These are phyloP conservation scores for Acestrorhynchus altus DNA, from an alignment of 2,797 vertebrate species.

Conservation along the genomic window DNA sequence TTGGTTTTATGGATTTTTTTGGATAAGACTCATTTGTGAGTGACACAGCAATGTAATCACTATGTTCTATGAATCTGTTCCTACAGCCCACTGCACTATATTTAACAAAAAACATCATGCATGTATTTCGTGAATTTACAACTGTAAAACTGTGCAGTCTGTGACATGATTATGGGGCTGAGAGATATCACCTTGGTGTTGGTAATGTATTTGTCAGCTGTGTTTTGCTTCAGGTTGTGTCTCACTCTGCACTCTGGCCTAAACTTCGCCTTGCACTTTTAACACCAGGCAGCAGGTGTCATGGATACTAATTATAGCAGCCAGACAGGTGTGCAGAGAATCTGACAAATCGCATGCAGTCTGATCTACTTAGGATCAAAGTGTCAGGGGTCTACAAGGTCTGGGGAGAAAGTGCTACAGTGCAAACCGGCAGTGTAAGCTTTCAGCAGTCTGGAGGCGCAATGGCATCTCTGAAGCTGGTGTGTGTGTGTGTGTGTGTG, in stretches of 20 bases:
- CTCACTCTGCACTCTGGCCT: conserved; percentile 42
- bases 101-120: neutral
- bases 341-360: conserved; percentile 80
- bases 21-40: too few species aligned
- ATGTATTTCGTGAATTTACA: neutral
- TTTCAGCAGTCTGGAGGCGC: conserved; percentile 61
- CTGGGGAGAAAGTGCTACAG: conserved; percentile 66
- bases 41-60: too few species aligned
- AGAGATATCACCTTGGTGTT: conserved; percentile 26
- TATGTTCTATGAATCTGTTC: too few species aligned
- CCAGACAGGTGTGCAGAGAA: conserved; percentile 73
- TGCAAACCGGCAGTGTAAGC: conserved; percentile 54
- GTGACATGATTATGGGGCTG: neutral
- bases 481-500: conserved; percentile 39
- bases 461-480: conserved; percentile 65
- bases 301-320: conserved; percentile 78
- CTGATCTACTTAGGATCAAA: conserved; percentile 80
- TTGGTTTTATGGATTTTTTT: too few species aligned
- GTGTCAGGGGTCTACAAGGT: conserved; percentile 67
- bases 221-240: conserved; percentile 43
- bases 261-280: conserved; percentile 71
- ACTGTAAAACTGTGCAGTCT: neutral
- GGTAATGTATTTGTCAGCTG: conserved; percentile 34
- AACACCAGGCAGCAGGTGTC: conserved; percentile 65
- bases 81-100: neutral